A percentile compares a stretch with the other conserved stretches of the same genome.
Evolutionary conservation across 1,140 invertebrate species (phyloP).

Genomic region (Adelges cooleyi): DNA sequence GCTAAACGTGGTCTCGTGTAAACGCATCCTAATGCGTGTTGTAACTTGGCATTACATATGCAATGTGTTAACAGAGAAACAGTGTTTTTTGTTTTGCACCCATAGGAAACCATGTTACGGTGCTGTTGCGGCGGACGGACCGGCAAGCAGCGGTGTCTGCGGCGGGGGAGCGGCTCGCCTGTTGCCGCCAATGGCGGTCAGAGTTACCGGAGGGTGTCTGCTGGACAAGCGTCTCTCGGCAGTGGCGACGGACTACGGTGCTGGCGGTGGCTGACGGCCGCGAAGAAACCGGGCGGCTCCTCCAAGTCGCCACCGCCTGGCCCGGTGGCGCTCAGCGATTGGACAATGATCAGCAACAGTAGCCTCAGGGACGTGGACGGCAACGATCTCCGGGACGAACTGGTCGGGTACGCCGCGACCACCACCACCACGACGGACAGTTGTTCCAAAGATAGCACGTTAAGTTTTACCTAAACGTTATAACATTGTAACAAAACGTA

Average conservation of each 20-base stretch:
- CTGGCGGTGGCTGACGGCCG: not conserved
- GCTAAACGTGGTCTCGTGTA: too few species aligned
- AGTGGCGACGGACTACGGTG: not conserved
- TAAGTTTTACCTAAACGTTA: too few species aligned
- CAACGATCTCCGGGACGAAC: constrained; percentile 38
- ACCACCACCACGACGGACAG: not conserved
- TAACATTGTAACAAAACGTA: too few species aligned
- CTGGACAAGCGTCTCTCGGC: too few species aligned
- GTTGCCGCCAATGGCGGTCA: not conserved
- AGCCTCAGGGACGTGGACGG: constrained; percentile 39
- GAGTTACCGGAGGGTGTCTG: not conserved
- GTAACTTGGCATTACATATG: too few species aligned
- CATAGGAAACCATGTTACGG: constrained; percentile 31
- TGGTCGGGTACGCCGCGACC: constrained; percentile 35
- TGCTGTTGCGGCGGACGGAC: constrained; percentile 27
- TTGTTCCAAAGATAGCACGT: too few species aligned
- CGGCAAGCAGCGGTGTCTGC: not conserved
- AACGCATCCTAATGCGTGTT: too few species aligned
- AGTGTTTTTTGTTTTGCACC: constrained; percentile 31
- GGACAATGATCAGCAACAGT: constrained; percentile 38
- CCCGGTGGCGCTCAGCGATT: not conserved
- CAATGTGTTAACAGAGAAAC: constrained; percentile 24
- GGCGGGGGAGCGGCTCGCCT: not conserved
- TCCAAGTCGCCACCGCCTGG: too few species aligned
- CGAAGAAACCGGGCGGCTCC: too few species aligned